Percentiles rank a stretch among this genome's conserved stretches.
Conservation (phyloP, 2,888 invertebrate species). For the Thereva nobilitata region DNA sequence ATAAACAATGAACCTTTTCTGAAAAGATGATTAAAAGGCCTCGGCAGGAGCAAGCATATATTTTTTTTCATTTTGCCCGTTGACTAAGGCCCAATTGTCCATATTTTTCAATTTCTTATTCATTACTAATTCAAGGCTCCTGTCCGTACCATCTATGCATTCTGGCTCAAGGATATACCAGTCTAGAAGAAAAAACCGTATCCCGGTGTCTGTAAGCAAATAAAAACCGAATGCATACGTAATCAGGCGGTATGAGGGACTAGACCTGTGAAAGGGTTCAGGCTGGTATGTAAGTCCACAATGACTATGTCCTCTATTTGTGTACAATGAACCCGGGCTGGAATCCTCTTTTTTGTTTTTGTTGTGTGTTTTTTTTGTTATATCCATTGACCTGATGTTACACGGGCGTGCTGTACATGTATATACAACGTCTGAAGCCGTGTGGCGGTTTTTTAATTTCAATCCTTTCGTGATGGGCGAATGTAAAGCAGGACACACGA, state of each 20-base stretch:
- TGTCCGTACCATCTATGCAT: slow-evolving; percentile 10
- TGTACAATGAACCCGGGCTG: slow-evolving; percentile 21
- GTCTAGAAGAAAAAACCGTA: slow-evolving; percentile 6
- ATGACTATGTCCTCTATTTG: slow-evolving; percentile 16
- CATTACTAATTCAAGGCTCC: slow-evolving; percentile 30
- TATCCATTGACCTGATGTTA: slow-evolving; percentile 13
- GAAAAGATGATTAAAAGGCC: too few species aligned
- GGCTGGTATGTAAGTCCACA: slow-evolving; percentile 14
- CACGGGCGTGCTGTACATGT: not conserved
- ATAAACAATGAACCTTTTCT: too few species aligned
- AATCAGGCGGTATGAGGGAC: slow-evolving; percentile 32
- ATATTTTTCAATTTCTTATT: slow-evolving; percentile 34
- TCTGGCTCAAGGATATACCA: slow-evolving; percentile 25
- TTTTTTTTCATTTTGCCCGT: slow-evolving; percentile 2
- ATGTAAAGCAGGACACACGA: slow-evolving; percentile 30
- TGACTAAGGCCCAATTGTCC: slow-evolving; percentile 28
- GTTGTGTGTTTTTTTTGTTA: too few species aligned
- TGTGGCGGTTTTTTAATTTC: slow-evolving; percentile 35
- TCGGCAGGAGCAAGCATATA: too few species aligned
- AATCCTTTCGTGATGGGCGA: slow-evolving; percentile 37
- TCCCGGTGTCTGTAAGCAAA: slow-evolving; percentile 32
- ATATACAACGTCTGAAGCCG: slow-evolving; percentile 1
- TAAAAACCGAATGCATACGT: slow-evolving; percentile 40
- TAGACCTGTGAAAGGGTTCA: slow-evolving; percentile 30
- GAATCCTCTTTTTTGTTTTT: slow-evolving; percentile 8